Base-by-base conservation (phyloP, 2,888 invertebrate genomes). In the Lasioglossum leucozonium region DNA sequence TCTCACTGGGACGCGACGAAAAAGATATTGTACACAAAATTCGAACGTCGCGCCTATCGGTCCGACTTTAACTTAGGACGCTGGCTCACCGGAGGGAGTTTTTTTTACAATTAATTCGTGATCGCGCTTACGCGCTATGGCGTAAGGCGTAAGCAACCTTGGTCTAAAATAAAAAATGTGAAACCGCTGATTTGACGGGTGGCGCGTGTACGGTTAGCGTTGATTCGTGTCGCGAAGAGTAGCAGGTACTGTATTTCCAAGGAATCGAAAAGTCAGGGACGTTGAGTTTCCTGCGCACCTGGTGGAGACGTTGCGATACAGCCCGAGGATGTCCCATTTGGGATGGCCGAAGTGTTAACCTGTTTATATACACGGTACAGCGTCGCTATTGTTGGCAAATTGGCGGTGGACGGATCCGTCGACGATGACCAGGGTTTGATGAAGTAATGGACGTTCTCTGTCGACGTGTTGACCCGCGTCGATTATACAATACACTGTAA, bases 371-470 rank as follows among this genome's bases (percentile, higher is more conserved):
- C 85, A 79, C 85, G 85, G 82, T 83, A 72, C 77, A 85, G 91
- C 82, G 86, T 89, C 86, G 90, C 89, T 89, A 91, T 89, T 91
- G 92, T 92, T 93, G 92, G 92, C 93, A 93, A 92, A 91, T 93
- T 91, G 93, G 91, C 90, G 91, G 92, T 92, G 90, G 91, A 90
- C 89, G 88, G 91, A 92, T 92, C 92, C 90, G 91, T 92, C 92
- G 90, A 84, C 92, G 88, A 93, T 93, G 92, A 91, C 90, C 92
- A 84, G 82, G 89, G 93, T 94, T 94, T 94, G 94, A 94, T 93
- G 94, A 93, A 93, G 94, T 94, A 94, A 94, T 94, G 94, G 94
- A 94, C 93, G 88, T 94, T 93, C 94, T 91, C 91, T 94, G 94
- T 94, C 92, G 92, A 91, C 92, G 92, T 94, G 93, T 93, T 94